These are phyloP conservation scores for Gnatocerus cornutus DNA, from an alignment of 2,888 invertebrate species.

Conservation along the genomic window DNA sequence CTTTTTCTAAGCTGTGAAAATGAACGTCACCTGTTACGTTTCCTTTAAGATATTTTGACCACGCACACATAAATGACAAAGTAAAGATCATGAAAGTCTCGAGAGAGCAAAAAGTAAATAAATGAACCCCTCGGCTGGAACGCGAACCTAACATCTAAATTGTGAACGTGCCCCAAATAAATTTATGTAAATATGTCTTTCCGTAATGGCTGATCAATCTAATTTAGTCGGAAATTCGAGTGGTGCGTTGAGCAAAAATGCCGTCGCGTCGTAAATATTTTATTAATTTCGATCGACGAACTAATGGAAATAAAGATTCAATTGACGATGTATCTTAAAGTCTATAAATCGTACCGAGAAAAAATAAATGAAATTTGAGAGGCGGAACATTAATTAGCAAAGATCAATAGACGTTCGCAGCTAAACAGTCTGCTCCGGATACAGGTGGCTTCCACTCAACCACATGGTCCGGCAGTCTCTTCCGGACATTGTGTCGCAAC, in stretches of 20 bases:
- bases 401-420: constrained; percentile 48
- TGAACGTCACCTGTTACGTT: neutral
- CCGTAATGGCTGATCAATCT: constrained; percentile 36
- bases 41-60: constrained; percentile 15
- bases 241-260: constrained; percentile 23
- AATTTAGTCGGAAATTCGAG: constrained; percentile 30
- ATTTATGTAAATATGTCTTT: constrained; percentile 39
- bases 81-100: constrained; percentile 23
- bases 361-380: constrained; percentile 46
- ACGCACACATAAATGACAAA: constrained; percentile 22
- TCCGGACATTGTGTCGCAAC: constrained; percentile 45
- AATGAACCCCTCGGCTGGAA: constrained; percentile 16
- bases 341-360: neutral
- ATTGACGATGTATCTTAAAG: constrained; percentile 8
- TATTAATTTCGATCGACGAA: constrained; percentile 30
- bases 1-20: neutral
- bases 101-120: constrained; percentile 20
- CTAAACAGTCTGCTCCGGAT: constrained; percentile 47
- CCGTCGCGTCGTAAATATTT: constrained; percentile 34
- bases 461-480: constrained; percentile 43
- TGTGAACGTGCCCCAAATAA: constrained; percentile 36
- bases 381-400: constrained; percentile 50
- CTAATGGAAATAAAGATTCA: constrained; percentile 30
- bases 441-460: constrained; percentile 49
- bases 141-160: constrained; percentile 23